Base-by-base conservation (phyloP, 2,113 vertebrate species). In the Ammodytes dubius region DNA sequence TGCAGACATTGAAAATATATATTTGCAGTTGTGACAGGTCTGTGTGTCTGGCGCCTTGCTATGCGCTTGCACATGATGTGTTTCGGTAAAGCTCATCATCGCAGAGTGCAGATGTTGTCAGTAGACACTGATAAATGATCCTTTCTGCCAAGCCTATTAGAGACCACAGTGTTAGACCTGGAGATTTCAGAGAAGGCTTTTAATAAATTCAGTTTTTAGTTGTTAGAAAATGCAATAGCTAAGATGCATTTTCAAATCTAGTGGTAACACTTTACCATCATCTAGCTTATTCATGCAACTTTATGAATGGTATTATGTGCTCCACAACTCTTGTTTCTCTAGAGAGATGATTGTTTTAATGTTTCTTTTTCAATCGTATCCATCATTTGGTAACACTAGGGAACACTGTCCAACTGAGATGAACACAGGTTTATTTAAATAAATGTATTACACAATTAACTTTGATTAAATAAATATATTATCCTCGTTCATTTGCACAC, bases 1-100 rank as follows among this genome's bases (percentile, higher is more conserved):
- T 75, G 78, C 75, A 74, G 77, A 74, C 58, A 67, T 4, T 65
- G 35, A 67, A 56, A 69, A 52, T 19, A 74, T 69, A 60, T 60
- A 1, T 45, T 77, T 52, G 10, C 66, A 52, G 47, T 60, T 47
- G 27, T 66, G 77, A 47, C 74, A 73, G 37, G 14, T 40, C 42
- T 45, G 60, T 42, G 43, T 1, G 50, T 4, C 7, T 49, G 45
- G 0, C 10, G 6, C 56, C 50, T 57, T 35, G 54, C 53, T 43
- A 45, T 5, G 50, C 39, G 10, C 13, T 60, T 67, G 77, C 80
- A 71, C 61, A 65, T 15, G 70, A 27, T 68, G 37, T 3, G 59
- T 61, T 42, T 81, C 58, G 40, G 39, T 5, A 40, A 17, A 60
- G 49, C 63, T 64, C 60, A 73, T 71, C 59, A 46, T 58, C 11